Evolutionary conservation across 2,113 vertebrate genomes (phyloP), one percentile per base, ranked within the genome.

Genomic region (Petrocephalus zakoni): DNA sequence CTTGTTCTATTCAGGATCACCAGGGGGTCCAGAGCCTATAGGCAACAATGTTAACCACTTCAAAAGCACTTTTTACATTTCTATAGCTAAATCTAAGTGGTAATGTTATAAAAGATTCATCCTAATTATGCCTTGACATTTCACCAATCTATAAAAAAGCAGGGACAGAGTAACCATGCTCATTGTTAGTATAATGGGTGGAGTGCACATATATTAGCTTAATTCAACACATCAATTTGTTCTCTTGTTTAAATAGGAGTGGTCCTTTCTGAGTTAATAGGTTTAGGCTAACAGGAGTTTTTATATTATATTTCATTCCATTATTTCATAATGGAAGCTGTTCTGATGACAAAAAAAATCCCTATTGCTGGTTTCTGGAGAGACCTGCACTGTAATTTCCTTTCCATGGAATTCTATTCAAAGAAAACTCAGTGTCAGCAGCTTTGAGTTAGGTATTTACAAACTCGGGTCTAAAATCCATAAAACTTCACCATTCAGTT

Each of bases 221-320:
- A 29, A 34, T 9, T 4, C 29, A 84, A 55, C 84, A 85, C 19
- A 25, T 17, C 29, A 37, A 37, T 52, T 52, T 84, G 29, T 56
- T 86, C 8, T 55, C n/a, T 53, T 85, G 52, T 86, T 86, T n/a
- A 86, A 86, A 55, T 9, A 86, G 84, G 81, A 47, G 84, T 86
- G 84, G 84, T 86, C n/a, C 84, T 17, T 9, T 56, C 25, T 53
- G n/a, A 53, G n/a, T n/a, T 85, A 51, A 34, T 56, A 46, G 42
- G 29, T 42, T 21, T 82, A 15, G 5, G 34, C 78, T 46, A 82
- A 82, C 42, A 46, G 4, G n/a, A 55, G n/a, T 68, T 68, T 68
- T 22, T 49, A 47, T 83, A 42, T 37, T 42, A 42, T 5, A 78
- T 37, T 37, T 75, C 15, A 64, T 53, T 53, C 15, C 68, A 75